phyloP scores from a whole-genome alignment of 1,140 invertebrate species.

The Drosophila nikananu region DNA sequence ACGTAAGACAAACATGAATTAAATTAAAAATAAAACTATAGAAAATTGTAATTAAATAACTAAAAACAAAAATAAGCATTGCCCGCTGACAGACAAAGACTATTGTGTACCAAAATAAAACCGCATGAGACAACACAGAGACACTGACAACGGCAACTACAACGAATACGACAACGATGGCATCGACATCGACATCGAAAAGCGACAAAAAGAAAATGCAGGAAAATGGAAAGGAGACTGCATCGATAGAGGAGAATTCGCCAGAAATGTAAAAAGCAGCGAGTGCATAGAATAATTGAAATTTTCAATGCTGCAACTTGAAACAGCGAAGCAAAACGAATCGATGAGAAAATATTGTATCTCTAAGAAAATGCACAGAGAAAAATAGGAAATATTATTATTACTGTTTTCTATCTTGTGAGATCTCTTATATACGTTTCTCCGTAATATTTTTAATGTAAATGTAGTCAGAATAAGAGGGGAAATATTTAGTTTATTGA shows the following conservation, averaged over 20 bases:
- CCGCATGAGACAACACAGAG: conserved; percentile 37
- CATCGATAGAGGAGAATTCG: conserved; percentile 40
- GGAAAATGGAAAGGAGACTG: conserved; percentile 27
- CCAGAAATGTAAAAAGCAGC: conserved; percentile 31
- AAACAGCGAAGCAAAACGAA: conserved; percentile 16
- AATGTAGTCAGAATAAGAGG: neutral
- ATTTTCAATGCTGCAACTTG: conserved; percentile 57
- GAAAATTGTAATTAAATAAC: conserved; percentile 77
- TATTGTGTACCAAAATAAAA: conserved; percentile 74
- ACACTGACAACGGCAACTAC: conserved; percentile 22
- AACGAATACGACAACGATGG: conserved; percentile 6
- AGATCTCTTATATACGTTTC: neutral
- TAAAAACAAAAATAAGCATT: conserved; percentile 65
- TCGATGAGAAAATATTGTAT: conserved; percentile 1
- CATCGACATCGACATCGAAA: conserved; percentile 31
- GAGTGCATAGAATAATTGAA: conserved; percentile 54
- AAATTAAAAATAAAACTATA: conserved; percentile 77
- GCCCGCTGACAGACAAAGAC: conserved; percentile 46
- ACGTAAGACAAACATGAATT: conserved; percentile 58
- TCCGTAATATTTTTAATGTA: neutral
- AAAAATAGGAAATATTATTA: neutral
- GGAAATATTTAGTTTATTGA: neutral
- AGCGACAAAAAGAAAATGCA: conserved; percentile 9
- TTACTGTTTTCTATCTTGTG: neutral
- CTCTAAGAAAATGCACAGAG: neutral